These are phyloP conservation scores for Encarsia formosa DNA, from an alignment of 2,888 invertebrate species.

Conservation along the genomic window DNA sequence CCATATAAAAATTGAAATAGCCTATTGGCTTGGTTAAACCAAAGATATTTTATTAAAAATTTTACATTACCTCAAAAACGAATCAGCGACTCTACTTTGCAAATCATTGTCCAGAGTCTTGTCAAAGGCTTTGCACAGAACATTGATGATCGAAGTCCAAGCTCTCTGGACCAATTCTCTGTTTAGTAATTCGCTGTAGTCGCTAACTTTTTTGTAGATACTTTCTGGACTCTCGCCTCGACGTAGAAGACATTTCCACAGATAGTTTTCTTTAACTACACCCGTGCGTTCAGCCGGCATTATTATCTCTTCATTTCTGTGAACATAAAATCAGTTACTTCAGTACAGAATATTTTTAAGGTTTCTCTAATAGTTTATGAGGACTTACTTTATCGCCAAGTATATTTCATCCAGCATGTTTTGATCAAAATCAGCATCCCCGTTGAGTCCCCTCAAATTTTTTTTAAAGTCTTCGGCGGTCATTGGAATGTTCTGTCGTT, in stretches of 20 bases:
- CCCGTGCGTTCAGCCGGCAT: conserved; percentile 99
- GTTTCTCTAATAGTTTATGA: too few species aligned
- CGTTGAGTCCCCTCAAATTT: conserved; percentile 90
- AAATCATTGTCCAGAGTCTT: conserved; percentile 43
- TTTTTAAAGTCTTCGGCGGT: conserved; percentile 84
- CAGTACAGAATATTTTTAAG: background rate
- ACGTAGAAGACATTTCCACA: conserved; percentile 89
- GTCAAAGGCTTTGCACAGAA: conserved; percentile 56
- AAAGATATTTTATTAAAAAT: background rate
- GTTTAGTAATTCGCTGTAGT: conserved; percentile 71
- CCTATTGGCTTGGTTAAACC: background rate
- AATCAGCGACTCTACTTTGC: conserved; percentile 45
- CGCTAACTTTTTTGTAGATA: conserved; percentile 41
- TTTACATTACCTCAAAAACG: conserved; percentile 49
- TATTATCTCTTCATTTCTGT: conserved; percentile 91
- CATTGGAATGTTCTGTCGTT: conserved; percentile 92
- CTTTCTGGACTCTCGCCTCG: conserved; percentile 60
- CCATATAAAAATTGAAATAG: too few species aligned
- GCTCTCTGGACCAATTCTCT: conserved; percentile 79
- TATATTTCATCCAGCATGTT: conserved; percentile 91
- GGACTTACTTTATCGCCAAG: conserved; percentile 75
- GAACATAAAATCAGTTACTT: background rate
- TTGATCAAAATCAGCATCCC: conserved; percentile 84
- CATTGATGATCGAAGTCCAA: conserved; percentile 89
- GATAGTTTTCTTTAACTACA: conserved; percentile 88